phyloP scores from a whole-genome alignment of 2,797 vertebrate genomes.

The Epinephelus coioides region DNA sequence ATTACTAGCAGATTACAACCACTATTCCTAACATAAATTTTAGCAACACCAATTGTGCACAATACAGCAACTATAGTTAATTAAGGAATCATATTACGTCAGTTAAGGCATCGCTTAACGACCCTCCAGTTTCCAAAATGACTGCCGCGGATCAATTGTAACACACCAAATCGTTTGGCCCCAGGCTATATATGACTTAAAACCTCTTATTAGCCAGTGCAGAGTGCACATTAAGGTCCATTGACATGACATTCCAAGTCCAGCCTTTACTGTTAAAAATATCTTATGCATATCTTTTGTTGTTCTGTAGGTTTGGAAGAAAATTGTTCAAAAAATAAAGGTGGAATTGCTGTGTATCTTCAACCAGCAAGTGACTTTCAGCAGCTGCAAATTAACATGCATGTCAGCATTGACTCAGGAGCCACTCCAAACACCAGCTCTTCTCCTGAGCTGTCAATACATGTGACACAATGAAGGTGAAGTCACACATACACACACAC shows the following conservation, averaged over 20 bases:
- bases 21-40: neutral
- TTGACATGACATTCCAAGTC: neutral
- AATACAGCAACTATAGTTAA: neutral
- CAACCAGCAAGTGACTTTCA: neutral
- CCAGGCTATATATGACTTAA: neutral
- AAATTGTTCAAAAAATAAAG: neutral
- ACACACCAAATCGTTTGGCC: neutral
- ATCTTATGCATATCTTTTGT: neutral
- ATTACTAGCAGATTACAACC: no score
- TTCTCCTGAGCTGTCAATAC: constrained; percentile 18
- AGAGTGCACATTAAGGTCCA: neutral
- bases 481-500: neutral
- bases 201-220: neutral
- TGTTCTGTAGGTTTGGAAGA: neutral
- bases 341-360: neutral
- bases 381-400: constrained; percentile 44
- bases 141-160: neutral
- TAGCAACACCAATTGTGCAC: neutral
- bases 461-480: constrained; percentile 15
- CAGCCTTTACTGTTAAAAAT: neutral
- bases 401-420: constrained; percentile 31
- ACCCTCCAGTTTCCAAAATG: neutral
- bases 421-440: constrained; percentile 45
- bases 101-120: neutral
- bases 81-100: neutral